A percentile compares a stretch with the other conserved stretches of the same genome.
Evolutionary conservation across 2,113 vertebrate species (phyloP).

Genomic region (Eulemur macaco): DNA sequence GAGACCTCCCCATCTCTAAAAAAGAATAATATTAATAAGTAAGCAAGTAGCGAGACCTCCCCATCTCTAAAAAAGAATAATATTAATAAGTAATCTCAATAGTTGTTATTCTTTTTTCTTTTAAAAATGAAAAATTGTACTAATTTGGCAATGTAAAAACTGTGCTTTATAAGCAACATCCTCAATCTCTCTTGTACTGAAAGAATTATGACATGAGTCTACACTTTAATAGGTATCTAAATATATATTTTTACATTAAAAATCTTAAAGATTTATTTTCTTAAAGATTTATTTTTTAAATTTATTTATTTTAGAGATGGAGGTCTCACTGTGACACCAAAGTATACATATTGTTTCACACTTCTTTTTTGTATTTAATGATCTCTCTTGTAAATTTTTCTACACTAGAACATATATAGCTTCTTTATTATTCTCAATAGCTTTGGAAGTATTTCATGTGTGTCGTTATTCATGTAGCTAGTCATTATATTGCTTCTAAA

Average conservation of each 20-base stretch:
- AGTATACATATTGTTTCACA: not conserved
- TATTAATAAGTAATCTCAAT: not conserved
- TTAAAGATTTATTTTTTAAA: not conserved
- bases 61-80: not conserved
- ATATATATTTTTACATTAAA: not conserved
- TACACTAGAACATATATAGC: not conserved
- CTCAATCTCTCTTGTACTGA: not conserved
- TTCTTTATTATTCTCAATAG: not conserved
- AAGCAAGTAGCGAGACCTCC: not conserved
- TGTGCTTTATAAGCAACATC: not conserved
- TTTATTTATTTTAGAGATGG: not conserved
- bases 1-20: not conserved
- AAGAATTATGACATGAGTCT: not conserved
- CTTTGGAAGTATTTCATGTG: not conserved
- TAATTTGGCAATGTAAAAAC: not conserved
- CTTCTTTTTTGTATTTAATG: not conserved
- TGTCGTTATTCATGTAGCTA: not conserved
- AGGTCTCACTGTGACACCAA: not conserved
- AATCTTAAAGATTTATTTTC: not conserved
- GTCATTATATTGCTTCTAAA: not conserved
- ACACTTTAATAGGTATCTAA: not conserved
- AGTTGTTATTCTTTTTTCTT: not conserved
- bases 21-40: not conserved
- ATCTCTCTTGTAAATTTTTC: not conserved
- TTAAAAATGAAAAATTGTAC: not conserved